Conservation (phyloP, 2,113 vertebrate species). For the Tinamus guttatus region DNA sequence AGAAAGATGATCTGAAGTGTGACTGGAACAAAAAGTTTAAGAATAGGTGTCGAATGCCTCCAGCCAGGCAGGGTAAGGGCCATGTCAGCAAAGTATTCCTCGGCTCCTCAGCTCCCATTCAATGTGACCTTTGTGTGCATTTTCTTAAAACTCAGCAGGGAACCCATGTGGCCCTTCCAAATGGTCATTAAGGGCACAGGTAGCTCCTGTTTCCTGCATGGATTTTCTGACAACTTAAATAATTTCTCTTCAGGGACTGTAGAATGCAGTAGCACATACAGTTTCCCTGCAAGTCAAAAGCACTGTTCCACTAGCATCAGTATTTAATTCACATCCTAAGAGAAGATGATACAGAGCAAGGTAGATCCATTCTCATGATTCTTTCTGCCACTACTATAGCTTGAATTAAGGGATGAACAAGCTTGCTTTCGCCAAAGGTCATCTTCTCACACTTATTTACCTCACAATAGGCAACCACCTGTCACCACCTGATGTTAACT, state of each 20-base stretch:
- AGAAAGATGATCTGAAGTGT: background rate
- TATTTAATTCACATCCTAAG: background rate
- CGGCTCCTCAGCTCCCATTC: background rate
- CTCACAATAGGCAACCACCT: background rate
- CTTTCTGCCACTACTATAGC: background rate
- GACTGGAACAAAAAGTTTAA: background rate
- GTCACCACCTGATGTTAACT: background rate
- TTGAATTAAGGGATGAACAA: background rate
- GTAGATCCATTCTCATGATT: background rate
- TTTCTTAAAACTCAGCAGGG: slow-evolving; percentile 43
- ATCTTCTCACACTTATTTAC: background rate
- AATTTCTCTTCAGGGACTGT: background rate
- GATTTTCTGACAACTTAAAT: background rate
- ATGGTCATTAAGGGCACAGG: background rate
- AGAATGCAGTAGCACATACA: background rate
- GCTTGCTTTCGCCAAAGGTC: background rate
- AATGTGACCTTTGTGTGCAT: background rate
- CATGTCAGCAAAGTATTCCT: slow-evolving; percentile 23
- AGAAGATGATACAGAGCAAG: background rate
- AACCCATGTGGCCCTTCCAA: background rate
- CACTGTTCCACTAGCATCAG: fast-evolving
- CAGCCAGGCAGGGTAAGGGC: background rate
- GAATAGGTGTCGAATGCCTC: background rate
- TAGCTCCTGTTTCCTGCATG: background rate
- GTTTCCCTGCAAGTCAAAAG: background rate